Conservation (phyloP, 2,888 invertebrate genomes). For the Argynnis bischoffii region DNA sequence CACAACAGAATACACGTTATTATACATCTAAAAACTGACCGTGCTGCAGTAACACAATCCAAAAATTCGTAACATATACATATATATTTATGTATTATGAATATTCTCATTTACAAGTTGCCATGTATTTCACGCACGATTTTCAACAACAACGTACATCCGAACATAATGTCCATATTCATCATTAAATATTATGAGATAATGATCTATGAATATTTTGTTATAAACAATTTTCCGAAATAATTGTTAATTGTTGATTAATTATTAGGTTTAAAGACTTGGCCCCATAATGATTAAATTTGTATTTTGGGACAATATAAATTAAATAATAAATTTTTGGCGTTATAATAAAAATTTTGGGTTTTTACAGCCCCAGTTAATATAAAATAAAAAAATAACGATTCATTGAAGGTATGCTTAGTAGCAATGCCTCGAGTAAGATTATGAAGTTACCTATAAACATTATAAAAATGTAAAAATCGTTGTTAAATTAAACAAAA, state of each 20-base stretch:
- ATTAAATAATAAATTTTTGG: conserved; percentile 66
- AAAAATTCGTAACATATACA: not conserved
- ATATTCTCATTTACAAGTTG: not conserved
- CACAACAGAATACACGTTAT: no score
- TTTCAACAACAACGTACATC: conserved; percentile 3
- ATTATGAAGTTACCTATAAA: conserved; percentile 29
- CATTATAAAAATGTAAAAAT: conserved; percentile 50
- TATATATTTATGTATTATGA: not conserved
- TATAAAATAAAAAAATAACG: conserved; percentile 43
- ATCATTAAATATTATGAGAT: conserved; percentile 21
- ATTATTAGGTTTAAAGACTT: conserved; percentile 72
- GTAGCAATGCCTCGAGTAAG: conserved; percentile 49
- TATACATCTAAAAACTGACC: no score
- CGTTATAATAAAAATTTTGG: conserved; percentile 60
- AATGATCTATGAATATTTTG: conserved; percentile 31
- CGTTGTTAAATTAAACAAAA: conserved; percentile 50
- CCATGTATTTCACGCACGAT: conserved; percentile 2
- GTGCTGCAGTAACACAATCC: no score
- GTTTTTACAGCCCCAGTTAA: conserved; percentile 68
- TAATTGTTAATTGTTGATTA: conserved; percentile 70
- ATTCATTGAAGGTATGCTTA: conserved; percentile 44
- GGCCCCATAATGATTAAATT: conserved; percentile 64
- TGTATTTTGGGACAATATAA: conserved; percentile 71
- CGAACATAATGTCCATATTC: conserved; percentile 17
- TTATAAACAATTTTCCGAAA: conserved; percentile 32